Evolutionary conservation across 2,797 vertebrate genomes (phyloP), one percentile per base, ranked within the genome.

Genomic region (Danionella dracula): DNA sequence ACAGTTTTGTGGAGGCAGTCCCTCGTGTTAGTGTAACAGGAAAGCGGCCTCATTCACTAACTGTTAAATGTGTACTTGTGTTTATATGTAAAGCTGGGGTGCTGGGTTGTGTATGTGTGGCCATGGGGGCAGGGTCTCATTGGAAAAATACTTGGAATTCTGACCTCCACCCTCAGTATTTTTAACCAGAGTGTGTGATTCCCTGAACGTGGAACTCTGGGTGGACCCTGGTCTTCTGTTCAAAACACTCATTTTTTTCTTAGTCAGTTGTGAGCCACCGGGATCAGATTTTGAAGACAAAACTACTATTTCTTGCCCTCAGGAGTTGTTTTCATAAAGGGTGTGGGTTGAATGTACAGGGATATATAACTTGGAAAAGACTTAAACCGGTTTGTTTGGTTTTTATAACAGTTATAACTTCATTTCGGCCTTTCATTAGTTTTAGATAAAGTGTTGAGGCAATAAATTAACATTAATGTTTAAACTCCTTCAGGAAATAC

Each of bases 121-220:
- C n/a, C n/a, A n/a, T n/a, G 21, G 83, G 86, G 84, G 83, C 81
- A 77, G 83, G 86, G 83, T 78, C 49, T 48, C 54, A 71, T 76
- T 77, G 45, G 45, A 80, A 81, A 84, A 81, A 84, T 84, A 41
- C 74, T 73, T 81, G 5, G 5, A 77, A 84, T 86, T 78, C 37
- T 79, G 77, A 59, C 73, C 8, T 5, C 13, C 41, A 20, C 42
- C 41, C 64, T 44, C 19, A 38, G 48, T 66, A 68, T 42, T 50
- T 35, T 31, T 37, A 66, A 15, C 29, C 34, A 59, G 35, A n/a
- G n/a, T n/a, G n/a, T n/a, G 34, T 49, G 49, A 61, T 17, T 21
- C 4, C 17, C 37, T 10, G n/a, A 27, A 51, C n/a, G 20, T 54
- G 23, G 9, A 31, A 37, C 37, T 7, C 8, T 10, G 29, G 8